These are phyloP conservation scores for Sinotaia quadrata DNA, from an alignment of 2,888 invertebrate genomes.

Conservation along the genomic window DNA sequence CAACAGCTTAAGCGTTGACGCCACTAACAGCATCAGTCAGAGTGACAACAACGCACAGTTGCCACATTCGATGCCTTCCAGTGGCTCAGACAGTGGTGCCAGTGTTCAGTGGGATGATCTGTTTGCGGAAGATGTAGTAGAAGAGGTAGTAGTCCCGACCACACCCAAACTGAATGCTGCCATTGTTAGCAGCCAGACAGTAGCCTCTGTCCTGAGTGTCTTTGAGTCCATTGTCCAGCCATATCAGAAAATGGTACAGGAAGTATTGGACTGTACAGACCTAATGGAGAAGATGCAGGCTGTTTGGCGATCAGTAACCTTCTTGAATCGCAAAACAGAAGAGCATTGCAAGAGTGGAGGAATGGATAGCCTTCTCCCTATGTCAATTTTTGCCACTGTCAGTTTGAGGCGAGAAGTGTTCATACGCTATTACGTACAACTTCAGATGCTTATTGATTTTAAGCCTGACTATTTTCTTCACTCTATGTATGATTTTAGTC, in stretches of 20 bases:
- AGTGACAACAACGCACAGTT: background rate
- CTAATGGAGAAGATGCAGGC: conserved; percentile 11
- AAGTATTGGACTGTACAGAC: conserved; percentile 1
- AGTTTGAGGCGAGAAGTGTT: conserved; percentile 19
- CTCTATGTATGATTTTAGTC: conserved; percentile 24
- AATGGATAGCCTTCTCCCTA: conserved; percentile 21
- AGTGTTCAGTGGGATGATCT: background rate
- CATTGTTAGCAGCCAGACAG: conserved; percentile 9
- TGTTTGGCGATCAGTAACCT: conserved; percentile 4
- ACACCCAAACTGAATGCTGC: background rate
- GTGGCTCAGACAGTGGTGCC: background rate
- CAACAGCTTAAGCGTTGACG: too few species aligned
- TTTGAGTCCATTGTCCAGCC: conserved; percentile 21
- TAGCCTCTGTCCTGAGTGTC: conserved; percentile 11
- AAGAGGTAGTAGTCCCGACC: too few species aligned
- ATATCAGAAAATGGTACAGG: conserved; percentile 8
- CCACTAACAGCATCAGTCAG: background rate
- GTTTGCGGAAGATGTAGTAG: background rate
- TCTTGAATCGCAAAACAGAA: conserved; percentile 12
- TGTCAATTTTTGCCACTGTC: conserved; percentile 22
- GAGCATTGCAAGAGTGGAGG: conserved; percentile 2
- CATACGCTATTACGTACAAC: conserved; percentile 18
- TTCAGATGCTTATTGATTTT: conserved; percentile 16
- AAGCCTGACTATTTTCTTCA: conserved; percentile 14
- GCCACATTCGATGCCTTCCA: background rate